Evolutionary conservation across 1,140 invertebrate genomes (phyloP).

Genomic region (Eriocheir sinensis): DNA sequence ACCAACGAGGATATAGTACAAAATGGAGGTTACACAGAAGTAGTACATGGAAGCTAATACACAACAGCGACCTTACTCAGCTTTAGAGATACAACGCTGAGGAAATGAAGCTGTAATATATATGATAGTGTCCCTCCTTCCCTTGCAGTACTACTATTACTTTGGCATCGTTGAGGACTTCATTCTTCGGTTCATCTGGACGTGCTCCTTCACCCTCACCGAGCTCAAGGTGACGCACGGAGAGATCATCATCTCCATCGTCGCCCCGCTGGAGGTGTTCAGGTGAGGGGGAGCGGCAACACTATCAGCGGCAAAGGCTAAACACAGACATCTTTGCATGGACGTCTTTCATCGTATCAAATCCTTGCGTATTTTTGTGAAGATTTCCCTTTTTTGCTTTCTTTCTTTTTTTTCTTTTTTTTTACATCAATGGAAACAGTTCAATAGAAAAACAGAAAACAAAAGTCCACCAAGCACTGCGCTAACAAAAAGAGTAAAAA

Average conservation of each 20-base stretch:
- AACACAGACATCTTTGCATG: background rate
- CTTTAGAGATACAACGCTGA: too few species aligned
- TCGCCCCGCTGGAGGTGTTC: slow-evolving; percentile 97
- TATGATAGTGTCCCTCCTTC: too few species aligned
- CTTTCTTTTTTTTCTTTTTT: background rate
- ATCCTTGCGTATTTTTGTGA: background rate
- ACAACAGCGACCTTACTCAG: too few species aligned
- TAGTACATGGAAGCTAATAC: too few species aligned
- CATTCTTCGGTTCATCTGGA: slow-evolving; percentile 96
- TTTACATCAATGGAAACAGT: background rate
- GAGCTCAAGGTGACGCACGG: slow-evolving; percentile 90
- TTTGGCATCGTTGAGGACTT: slow-evolving; percentile 98
- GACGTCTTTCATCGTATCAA: background rate
- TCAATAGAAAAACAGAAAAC: background rate
- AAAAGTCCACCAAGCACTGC: background rate
- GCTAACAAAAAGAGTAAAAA: background rate
- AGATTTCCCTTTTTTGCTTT: background rate
- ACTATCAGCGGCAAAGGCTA: background rate
- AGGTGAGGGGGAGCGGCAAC: slow-evolving; percentile 83
- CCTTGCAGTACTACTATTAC: slow-evolving; percentile 87
- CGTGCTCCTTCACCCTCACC: slow-evolving; percentile 91
- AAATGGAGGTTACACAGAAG: too few species aligned
- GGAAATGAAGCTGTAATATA: too few species aligned
- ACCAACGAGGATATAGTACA: too few species aligned
- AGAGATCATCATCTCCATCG: slow-evolving; percentile 94